These are phyloP conservation scores for Caranx melampygus DNA, from an alignment of 2,113 vertebrate genomes.

Conservation along the genomic window DNA sequence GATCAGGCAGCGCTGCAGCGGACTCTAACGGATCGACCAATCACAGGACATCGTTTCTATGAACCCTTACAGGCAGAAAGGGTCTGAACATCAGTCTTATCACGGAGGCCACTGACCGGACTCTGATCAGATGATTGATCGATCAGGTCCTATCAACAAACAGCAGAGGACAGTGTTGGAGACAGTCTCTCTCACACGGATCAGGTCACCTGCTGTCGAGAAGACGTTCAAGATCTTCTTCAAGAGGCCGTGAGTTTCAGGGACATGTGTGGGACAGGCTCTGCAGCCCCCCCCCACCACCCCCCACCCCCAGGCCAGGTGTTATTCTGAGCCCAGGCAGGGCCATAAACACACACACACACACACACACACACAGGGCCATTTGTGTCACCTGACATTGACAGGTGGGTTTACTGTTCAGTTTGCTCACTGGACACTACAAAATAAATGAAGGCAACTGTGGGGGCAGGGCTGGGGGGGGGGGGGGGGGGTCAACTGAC, in stretches of 20 bases:
- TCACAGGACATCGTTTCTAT: no score
- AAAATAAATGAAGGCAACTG: constrained; percentile 27
- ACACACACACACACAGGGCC: constrained; percentile 37
- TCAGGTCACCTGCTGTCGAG: no score
- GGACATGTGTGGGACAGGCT: constrained; percentile 50
- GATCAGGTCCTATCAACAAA: no score
- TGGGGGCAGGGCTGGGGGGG: constrained; percentile 13
- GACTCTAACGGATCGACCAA: no score
- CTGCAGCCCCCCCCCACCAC: background rate
- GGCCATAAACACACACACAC: constrained; percentile 43
- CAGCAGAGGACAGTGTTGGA: no score
- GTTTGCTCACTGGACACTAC: constrained; percentile 21
- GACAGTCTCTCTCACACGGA: no score
- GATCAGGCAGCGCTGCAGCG: no score
- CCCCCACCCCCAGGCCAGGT: constrained; percentile 29
- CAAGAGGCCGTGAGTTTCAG: constrained; percentile 26
- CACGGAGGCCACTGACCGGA: no score
- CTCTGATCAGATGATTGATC: no score
- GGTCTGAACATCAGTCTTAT: no score
- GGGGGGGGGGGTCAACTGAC: constrained; percentile 23
- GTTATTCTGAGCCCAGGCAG: constrained; percentile 39
- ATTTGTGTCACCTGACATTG: constrained; percentile 70
- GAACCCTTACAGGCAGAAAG: no score
- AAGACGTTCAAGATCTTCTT: background rate
- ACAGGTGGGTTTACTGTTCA: constrained; percentile 68